Evolutionary conservation across 2,888 invertebrate species (phyloP), one percentile per base, ranked within the genome.

Genomic region (Lissonota sp.): DNA sequence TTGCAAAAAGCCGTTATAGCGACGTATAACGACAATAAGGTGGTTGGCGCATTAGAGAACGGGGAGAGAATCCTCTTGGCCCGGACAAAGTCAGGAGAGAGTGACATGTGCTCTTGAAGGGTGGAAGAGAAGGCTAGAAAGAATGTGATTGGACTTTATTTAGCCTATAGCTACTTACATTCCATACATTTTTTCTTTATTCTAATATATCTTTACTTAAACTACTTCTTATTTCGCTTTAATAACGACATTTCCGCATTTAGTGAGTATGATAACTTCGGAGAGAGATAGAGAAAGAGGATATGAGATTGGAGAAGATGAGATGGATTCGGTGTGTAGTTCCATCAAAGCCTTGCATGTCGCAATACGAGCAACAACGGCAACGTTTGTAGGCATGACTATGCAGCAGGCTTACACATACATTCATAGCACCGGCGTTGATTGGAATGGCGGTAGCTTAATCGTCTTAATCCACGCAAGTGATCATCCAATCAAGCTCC

Each of bases 401-500:
- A 16, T 57, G 40, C 26, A n/a, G n/a, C n/a, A n/a, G 57, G 14
- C 10, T 46, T 55, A 39, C 57, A 26, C 16, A 44, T 26, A 55
- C 55, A 57, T 5, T 6, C 39, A 49, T 37, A 46, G 40, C 71
- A 71, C 16, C 5, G 60, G 51, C n/a, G 57, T 67, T 84, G 82
- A 83, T 83, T 81, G 79, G 77, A 77, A 84, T 80, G 66, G 73
- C 75, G 79, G 73, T 78, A 53, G 79, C 79, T 79, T 79, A 77
- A 79, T 77, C 76, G 77, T 79, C 80, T 79, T 77, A 84, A 84
- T 81, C 83, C 79, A 76, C 16, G 66, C 70, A 75, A 80, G 66
- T 67, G 64, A 82, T 84, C 77, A 72, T 67, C 71, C 83, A 83
- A 83, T 82, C 84, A 80, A 83, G 82, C 77, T n/a, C 77, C 57